These are phyloP conservation scores for Apostichopus parvimensis DNA, from an alignment of 35 echinoderm and acorn worm genomes.

Conservation along the genomic window DNA sequence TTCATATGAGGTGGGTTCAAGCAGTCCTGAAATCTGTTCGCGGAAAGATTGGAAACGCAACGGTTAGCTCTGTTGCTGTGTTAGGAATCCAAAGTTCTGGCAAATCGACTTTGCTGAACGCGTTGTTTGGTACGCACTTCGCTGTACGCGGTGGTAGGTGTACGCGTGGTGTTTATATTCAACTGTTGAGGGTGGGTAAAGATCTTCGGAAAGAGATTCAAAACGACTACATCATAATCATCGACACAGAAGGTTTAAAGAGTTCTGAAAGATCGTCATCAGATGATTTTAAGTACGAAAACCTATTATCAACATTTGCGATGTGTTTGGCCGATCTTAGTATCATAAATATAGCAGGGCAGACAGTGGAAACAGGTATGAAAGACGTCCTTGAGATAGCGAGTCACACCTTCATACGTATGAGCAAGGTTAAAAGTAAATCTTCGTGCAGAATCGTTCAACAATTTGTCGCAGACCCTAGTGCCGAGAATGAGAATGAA, in stretches of 20 bases:
- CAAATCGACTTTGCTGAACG: conserved; percentile 44
- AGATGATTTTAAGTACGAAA: not conserved
- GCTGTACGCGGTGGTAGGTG: conserved; percentile 47
- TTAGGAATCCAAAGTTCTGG: conserved; percentile 45
- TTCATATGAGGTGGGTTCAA: conserved; percentile 31
- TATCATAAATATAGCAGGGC: conserved; percentile 40
- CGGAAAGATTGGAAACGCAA: too few species aligned
- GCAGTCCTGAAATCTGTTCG: too few species aligned
- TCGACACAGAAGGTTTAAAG: conserved; percentile 47
- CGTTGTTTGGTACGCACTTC: conserved; percentile 36
- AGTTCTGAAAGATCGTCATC: not conserved
- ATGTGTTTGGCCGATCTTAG: conserved; percentile 32
- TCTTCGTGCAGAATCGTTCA: conserved; percentile 31
- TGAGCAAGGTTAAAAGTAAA: conserved; percentile 34
- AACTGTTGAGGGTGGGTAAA: not conserved
- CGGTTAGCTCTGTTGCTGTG: not conserved
- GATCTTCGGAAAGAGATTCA: not conserved
- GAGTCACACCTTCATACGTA: conserved; percentile 46
- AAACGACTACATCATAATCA: conserved; percentile 20
- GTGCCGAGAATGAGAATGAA: conserved; percentile 16
- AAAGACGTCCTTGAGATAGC: conserved; percentile 39
- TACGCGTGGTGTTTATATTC: conserved; percentile 17
- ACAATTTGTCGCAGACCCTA: conserved; percentile 45
- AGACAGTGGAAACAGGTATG: conserved; percentile 30
- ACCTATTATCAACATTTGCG: conserved; percentile 44